Conservation (phyloP, 2,888 invertebrate species). For the Clostera curtula region DNA sequence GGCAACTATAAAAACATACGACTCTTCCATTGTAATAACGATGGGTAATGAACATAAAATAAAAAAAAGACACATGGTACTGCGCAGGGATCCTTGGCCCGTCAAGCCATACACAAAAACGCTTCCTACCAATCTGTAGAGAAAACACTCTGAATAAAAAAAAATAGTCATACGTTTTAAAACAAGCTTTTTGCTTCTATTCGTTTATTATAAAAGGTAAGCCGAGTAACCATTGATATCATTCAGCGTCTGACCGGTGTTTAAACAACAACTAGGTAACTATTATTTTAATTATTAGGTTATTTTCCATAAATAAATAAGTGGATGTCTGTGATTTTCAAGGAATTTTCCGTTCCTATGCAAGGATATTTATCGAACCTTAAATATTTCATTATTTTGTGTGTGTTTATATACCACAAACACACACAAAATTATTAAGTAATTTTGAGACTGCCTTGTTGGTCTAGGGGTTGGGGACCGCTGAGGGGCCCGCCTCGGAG, state of each 20-base stretch:
- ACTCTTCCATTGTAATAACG: too few species aligned
- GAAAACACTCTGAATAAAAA: constrained; percentile 9
- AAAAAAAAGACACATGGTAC: not conserved
- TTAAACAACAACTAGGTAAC: constrained; percentile 7
- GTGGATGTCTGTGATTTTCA: too few species aligned
- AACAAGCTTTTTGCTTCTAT: constrained; percentile 7
- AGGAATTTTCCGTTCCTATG: too few species aligned
- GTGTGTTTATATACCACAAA: too few species aligned
- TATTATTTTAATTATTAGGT: constrained; percentile 1
- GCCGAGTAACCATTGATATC: constrained; percentile 3
- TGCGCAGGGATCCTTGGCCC: constrained; percentile 3
- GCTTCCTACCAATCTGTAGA: constrained; percentile 6
- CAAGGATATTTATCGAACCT: too few species aligned
- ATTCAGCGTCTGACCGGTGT: constrained; percentile 6
- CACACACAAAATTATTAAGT: too few species aligned
- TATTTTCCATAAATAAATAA: not conserved
- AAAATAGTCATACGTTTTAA: constrained; percentile 6
- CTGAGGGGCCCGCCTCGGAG: too few species aligned
- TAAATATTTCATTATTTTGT: too few species aligned
- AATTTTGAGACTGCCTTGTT: too few species aligned
- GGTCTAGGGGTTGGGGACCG: too few species aligned
- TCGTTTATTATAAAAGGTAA: constrained; percentile 14
- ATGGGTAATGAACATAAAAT: too few species aligned
- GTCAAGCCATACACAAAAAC: constrained; percentile 1
- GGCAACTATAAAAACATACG: too few species aligned